Evolutionary conservation across 2,888 invertebrate species (phyloP).

Genomic region (Cephus nigrinus): DNA sequence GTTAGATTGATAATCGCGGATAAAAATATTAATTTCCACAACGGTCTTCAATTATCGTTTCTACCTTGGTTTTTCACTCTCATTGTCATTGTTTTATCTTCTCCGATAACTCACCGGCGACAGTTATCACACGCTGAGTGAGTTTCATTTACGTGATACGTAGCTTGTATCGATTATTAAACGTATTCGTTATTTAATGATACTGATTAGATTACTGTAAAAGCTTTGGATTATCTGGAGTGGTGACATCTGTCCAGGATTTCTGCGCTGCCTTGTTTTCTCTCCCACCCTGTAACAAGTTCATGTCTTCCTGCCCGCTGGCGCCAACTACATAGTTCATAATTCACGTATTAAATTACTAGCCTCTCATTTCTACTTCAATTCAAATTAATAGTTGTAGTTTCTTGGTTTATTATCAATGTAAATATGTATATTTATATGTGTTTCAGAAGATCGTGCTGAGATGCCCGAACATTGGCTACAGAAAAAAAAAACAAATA

Average conservation of each 20-base stretch:
- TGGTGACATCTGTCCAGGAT: conserved; percentile 54
- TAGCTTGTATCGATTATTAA: conserved; percentile 50
- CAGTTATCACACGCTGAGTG: conserved; percentile 24
- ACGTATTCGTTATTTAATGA: conserved; percentile 59
- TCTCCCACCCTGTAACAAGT: neutral
- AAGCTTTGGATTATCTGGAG: conserved; percentile 59
- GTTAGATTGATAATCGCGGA: neutral
- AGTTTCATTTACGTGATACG: conserved; percentile 35
- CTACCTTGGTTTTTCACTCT: neutral
- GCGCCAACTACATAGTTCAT: neutral
- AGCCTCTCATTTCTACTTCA: neutral
- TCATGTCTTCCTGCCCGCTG: neutral
- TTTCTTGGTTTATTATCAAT: too few relatives aligned
- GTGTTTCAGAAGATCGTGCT: conserved; percentile 25
- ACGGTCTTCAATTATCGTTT: neutral
- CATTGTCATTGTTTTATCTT: conserved; percentile 1
- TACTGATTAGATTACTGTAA: conserved; percentile 62
- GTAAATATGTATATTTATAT: conserved; percentile 17
- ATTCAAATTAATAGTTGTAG: too few relatives aligned
- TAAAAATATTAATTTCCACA: neutral
- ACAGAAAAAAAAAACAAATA: conserved; percentile 22
- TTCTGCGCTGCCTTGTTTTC: neutral
- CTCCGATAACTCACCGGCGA: neutral
- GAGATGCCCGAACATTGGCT: conserved; percentile 17
- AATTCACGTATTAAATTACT: neutral